Conservation (phyloP, 2,888 invertebrate species). For the Eueremaeus valkanovi region DNA sequence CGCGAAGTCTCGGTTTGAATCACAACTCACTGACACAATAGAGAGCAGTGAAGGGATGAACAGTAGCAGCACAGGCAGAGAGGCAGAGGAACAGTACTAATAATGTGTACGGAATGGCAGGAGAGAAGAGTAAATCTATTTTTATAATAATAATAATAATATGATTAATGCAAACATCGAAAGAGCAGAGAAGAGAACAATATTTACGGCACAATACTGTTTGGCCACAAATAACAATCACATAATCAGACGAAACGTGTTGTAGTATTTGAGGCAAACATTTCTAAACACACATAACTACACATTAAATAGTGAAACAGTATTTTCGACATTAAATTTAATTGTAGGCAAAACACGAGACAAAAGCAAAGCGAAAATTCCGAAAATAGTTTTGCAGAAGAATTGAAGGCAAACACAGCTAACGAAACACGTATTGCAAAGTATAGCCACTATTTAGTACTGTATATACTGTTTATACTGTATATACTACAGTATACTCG, state of each 20-base stretch:
- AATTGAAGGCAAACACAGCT: neutral
- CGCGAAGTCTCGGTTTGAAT: conserved; percentile 11
- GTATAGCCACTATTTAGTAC: no score
- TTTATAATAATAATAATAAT: conserved; percentile 14
- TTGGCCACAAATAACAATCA: neutral
- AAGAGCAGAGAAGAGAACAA: neutral
- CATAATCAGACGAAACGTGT: neutral
- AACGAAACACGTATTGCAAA: no score
- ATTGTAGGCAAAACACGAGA: neutral
- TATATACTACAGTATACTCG: neutral
- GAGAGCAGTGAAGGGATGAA: neutral
- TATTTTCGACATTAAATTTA: neutral
- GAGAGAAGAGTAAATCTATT: neutral
- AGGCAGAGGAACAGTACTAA: neutral
- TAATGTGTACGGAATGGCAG: neutral
- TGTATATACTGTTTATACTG: no score
- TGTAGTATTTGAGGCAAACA: no score
- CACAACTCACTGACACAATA: conserved; percentile 7
- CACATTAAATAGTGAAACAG: no score
- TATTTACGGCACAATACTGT: neutral
- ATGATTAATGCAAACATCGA: conserved; percentile 10
- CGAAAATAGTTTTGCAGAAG: conserved; percentile 2
- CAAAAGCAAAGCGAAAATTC: neutral
- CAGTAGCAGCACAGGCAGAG: neutral
- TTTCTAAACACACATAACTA: no score